Evolutionary conservation across 2,888 invertebrate genomes (phyloP).

Genomic region (Lottia scabra): DNA sequence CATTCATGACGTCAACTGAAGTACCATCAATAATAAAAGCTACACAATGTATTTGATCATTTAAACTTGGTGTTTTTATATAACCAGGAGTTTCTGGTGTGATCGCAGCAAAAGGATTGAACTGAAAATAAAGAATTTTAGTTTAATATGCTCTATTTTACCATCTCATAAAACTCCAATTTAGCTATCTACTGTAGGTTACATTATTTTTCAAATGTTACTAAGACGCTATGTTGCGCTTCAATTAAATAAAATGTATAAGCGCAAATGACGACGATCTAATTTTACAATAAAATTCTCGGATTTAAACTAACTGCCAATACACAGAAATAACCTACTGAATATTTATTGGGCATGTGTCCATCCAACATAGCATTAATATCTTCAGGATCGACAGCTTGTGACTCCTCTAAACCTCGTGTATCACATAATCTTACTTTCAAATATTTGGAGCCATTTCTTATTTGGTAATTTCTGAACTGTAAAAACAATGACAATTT

Average conservation of each 20-base stretch:
- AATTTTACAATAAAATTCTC: too few species aligned
- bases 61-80: conserved; percentile 14
- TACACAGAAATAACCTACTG: conserved; percentile 6
- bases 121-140: conserved; percentile 18
- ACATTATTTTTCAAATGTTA: too few species aligned
- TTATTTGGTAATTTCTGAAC: conserved; percentile 39
- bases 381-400: conserved; percentile 29
- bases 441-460: conserved; percentile 23
- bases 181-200: too few species aligned
- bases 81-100: conserved; percentile 33
- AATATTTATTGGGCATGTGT: conserved; percentile 23
- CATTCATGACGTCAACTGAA: conserved; percentile 13
- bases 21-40: conserved; percentile 19
- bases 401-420: conserved; percentile 39
- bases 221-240: too few species aligned
- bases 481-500: conserved; percentile 17
- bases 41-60: conserved; percentile 21
- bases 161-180: too few species aligned
- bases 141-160: too few species aligned
- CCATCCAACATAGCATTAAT: conserved; percentile 23
- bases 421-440: conserved; percentile 44
- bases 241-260: too few species aligned
- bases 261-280: too few species aligned
- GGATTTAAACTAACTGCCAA: too few species aligned
- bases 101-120: conserved; percentile 32